These are phyloP conservation scores for Crossocerus cetratus DNA, from an alignment of 2,888 invertebrate genomes.

Conservation along the genomic window DNA sequence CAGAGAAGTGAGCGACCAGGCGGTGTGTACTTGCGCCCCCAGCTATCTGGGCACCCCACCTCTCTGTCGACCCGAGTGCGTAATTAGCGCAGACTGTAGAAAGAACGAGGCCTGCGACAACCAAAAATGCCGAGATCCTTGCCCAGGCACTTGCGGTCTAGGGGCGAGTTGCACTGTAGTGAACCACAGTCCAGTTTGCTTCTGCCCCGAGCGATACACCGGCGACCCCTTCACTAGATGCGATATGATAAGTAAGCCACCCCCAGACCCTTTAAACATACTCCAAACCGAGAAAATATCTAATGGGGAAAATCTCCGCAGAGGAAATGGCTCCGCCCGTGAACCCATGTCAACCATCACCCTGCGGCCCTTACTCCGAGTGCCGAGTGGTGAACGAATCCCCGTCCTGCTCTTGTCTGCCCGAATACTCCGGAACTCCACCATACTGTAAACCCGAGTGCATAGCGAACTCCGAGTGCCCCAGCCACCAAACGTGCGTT, in stretches of 20 bases:
- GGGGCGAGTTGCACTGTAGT: slow-evolving; percentile 87
- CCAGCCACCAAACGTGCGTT: slow-evolving; percentile 81
- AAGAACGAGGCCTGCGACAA: slow-evolving; percentile 86
- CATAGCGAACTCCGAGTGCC: slow-evolving; percentile 83
- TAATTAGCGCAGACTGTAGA: slow-evolving; percentile 88
- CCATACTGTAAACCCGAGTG: slow-evolving; percentile 89
- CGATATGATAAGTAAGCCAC: slow-evolving; percentile 45
- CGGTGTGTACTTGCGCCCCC: slow-evolving; percentile 85
- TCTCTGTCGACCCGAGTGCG: slow-evolving; percentile 88
- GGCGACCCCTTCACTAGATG: slow-evolving; percentile 91
- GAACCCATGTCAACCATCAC: slow-evolving; percentile 82
- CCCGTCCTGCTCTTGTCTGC: slow-evolving; percentile 84
- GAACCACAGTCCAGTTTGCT: slow-evolving; percentile 91
- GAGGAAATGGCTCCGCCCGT: slow-evolving; percentile 58
- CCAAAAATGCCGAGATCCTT: slow-evolving; percentile 89
- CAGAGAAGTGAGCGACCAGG: slow-evolving; percentile 79
- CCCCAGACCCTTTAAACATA: background rate
- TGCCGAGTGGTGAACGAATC: slow-evolving; percentile 79
- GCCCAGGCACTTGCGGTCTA: slow-evolving; percentile 88
- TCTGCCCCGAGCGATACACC: slow-evolving; percentile 83
- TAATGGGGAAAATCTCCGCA: background rate
- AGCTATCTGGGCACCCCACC: slow-evolving; percentile 86
- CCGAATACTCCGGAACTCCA: slow-evolving; percentile 83
- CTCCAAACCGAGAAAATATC: background rate
- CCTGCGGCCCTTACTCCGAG: slow-evolving; percentile 82